Percentiles rank a stretch among this genome's conserved stretches.
These are phyloP conservation scores for Syngnathus floridae DNA, from an alignment of 2,113 vertebrate genomes.

Conservation along the genomic window DNA sequence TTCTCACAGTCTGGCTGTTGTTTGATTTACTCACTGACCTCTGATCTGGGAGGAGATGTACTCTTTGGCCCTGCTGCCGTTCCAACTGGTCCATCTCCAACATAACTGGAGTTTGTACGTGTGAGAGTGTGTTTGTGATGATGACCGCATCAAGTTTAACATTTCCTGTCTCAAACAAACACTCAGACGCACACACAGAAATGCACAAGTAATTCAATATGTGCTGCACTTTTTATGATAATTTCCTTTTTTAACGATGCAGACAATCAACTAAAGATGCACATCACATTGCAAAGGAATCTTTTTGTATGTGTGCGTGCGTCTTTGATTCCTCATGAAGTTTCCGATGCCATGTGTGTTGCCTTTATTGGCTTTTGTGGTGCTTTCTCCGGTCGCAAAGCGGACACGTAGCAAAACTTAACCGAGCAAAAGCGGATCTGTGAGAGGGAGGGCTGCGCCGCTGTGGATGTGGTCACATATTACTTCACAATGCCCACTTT, in stretches of 20 bases:
- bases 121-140: slow-evolving; percentile 9
- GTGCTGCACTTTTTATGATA: background rate
- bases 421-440: too few species aligned
- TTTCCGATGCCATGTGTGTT: background rate
- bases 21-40: slow-evolving; percentile 58
- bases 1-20: slow-evolving; percentile 64
- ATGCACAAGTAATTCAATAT: background rate
- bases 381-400: background rate
- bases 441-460: too few species aligned
- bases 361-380: background rate
- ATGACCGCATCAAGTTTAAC: background rate
- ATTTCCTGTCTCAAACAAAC: background rate
- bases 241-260: too few species aligned
- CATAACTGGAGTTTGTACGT: slow-evolving; percentile 12
- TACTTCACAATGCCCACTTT: background rate
- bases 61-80: slow-evolving; percentile 40
- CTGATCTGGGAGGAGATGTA: slow-evolving; percentile 54
- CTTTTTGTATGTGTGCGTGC: background rate
- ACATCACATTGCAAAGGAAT: too few species aligned
- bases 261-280: too few species aligned
- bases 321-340: background rate
- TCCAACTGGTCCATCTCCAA: slow-evolving; percentile 45
- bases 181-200: background rate
- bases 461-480: too few species aligned
- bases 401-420: background rate